These are phyloP conservation scores for Caenorhabditis wallacei DNA, from an alignment of 2,888 invertebrate genomes.

Conservation along the genomic window DNA sequence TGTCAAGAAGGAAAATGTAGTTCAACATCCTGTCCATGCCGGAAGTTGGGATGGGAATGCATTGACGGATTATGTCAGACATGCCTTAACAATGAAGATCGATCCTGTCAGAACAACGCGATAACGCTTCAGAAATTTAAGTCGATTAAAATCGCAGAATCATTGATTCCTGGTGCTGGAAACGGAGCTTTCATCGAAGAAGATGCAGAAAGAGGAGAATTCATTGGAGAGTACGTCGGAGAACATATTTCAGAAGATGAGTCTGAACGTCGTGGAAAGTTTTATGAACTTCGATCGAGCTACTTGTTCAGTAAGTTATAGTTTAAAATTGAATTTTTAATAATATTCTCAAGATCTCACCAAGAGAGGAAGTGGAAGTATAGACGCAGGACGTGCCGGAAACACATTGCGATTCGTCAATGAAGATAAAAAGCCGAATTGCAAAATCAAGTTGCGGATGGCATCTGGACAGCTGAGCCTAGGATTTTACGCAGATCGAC, in stretches of 20 bases:
- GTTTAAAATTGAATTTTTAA: too few species aligned
- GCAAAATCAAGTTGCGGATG: not conserved
- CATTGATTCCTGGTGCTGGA: not conserved
- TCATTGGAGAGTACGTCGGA: slow-evolving; percentile 16
- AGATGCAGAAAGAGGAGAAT: not conserved
- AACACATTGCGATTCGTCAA: not conserved
- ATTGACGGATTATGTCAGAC: too few species aligned
- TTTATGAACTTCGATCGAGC: not conserved
- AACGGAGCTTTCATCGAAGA: slow-evolving; percentile 7
- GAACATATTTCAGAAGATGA: not conserved
- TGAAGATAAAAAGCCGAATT: not conserved
- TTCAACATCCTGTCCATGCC: not conserved
- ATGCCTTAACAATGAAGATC: too few species aligned
- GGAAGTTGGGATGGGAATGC: not conserved
- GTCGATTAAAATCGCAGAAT: too few species aligned
- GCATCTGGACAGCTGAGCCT: not conserved
- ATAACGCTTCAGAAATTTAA: too few species aligned
- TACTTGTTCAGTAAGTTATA: not conserved
- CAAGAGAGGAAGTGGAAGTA: not conserved
- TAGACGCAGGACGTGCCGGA: not conserved
- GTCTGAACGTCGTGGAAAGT: not conserved
- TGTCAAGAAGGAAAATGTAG: not conserved
- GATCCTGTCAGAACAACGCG: too few species aligned
- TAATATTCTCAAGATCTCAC: too few species aligned
- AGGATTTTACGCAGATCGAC: not conserved